Evolutionary conservation across 2,797 vertebrate species (phyloP).

Genomic region (Brotula barbata): DNA sequence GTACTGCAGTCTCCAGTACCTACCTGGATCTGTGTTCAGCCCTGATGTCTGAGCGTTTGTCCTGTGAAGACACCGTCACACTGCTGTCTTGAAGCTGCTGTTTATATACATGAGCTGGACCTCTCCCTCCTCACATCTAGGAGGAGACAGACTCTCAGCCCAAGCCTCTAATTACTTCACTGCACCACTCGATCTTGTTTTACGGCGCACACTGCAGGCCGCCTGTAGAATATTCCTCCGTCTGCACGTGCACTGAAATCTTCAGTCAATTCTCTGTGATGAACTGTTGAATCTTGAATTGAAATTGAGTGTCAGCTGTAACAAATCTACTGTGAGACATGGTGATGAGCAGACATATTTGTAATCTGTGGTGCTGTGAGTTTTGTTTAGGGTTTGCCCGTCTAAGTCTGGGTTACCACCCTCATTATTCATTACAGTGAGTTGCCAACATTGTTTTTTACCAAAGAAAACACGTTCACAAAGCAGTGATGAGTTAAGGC

Average conservation of each 20-base stretch:
- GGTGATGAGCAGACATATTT: no score
- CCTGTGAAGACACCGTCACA: not conserved
- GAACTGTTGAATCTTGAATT: not conserved
- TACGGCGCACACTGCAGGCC: not conserved
- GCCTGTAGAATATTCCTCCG: slow-evolving; percentile 2
- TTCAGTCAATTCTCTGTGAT: not conserved
- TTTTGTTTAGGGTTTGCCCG: not conserved
- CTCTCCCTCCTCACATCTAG: slow-evolving; percentile 15
- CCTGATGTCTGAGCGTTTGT: not conserved
- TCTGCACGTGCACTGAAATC: not conserved
- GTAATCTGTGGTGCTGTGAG: no score
- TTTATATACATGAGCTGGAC: slow-evolving; percentile 26
- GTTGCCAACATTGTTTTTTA: not conserved
- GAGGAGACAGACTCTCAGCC: slow-evolving; percentile 38
- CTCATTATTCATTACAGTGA: not conserved
- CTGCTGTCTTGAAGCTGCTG: slow-evolving; percentile 1
- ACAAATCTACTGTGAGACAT: not conserved
- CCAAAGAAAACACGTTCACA: not conserved
- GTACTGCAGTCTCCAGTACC: not conserved
- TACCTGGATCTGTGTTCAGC: slow-evolving; percentile 30
- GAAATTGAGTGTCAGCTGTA: no score
- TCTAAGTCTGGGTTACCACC: not conserved
- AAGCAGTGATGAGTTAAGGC: not conserved
- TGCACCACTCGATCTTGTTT: not conserved
- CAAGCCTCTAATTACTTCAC: slow-evolving; percentile 2